Evolutionary conservation across 2,888 invertebrate genomes (phyloP).

Genomic region (Polyommatus iphigenia): DNA sequence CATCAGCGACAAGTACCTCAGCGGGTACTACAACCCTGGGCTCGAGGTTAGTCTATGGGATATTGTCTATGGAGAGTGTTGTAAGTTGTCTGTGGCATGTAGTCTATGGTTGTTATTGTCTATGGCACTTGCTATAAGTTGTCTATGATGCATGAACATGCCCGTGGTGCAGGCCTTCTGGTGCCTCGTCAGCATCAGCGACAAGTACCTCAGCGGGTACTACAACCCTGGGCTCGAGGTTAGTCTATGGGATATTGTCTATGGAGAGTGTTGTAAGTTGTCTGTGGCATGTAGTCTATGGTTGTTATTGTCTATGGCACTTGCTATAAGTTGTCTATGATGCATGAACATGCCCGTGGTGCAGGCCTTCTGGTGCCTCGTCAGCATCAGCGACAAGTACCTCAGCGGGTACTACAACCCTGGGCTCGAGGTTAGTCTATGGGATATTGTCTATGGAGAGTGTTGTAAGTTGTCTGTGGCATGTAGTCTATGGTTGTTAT

Average conservation of each 20-base stretch:
- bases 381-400: slow-evolving; percentile 98
- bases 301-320: neutral
- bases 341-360: slow-evolving; percentile 98
- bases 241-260: slow-evolving; percentile 35
- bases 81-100: neutral
- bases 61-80: neutral
- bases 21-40: slow-evolving; percentile 93
- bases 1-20: slow-evolving; percentile 97
- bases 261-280: too few species aligned
- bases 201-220: slow-evolving; percentile 95
- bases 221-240: slow-evolving; percentile 91
- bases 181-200: slow-evolving; percentile 98
- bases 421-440: slow-evolving; percentile 82
- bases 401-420: slow-evolving; percentile 94
- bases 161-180: slow-evolving; percentile 98
- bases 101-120: neutral
- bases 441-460: neutral
- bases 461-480: too few species aligned
- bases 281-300: neutral
- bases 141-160: slow-evolving; percentile 90
- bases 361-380: slow-evolving; percentile 99
- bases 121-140: too few species aligned
- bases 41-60: slow-evolving; percentile 78
- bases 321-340: too few species aligned
- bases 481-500: neutral